Evolutionary conservation across 2,888 invertebrate species (phyloP).

Genomic region (Cyclophora albipunctata): DNA sequence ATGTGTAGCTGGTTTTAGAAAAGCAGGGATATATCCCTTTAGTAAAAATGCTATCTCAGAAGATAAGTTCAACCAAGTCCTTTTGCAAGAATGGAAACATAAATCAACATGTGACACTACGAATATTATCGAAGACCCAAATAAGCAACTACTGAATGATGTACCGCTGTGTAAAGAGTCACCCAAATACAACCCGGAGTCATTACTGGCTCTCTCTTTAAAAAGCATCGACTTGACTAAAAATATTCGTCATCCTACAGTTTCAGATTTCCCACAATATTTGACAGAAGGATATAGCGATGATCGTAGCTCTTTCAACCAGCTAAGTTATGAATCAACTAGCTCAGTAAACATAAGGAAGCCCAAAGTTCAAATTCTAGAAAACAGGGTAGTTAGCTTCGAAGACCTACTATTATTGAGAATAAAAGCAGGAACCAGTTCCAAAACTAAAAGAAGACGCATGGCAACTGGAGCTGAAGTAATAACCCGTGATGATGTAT

Average conservation of each 20-base stretch:
- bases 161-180: neutral
- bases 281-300: no score
- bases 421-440: constrained; percentile 11
- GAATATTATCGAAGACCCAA: constrained; percentile 1
- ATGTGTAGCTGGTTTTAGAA: constrained; percentile 14
- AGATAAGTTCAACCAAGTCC: constrained; percentile 7
- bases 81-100: constrained; percentile 11
- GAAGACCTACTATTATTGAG: constrained; percentile 9
- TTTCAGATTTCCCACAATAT: neutral
- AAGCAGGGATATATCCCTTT: constrained; percentile 20
- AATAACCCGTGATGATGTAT: constrained; percentile 7
- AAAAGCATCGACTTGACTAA: constrained; percentile 3
- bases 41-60: constrained; percentile 14
- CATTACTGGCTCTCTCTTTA: constrained; percentile 2
- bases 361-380: constrained; percentile 6
- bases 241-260: neutral
- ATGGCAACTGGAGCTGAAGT: constrained; percentile 7
- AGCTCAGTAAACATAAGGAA: neutral
- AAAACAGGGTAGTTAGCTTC: constrained; percentile 8
- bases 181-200: neutral
- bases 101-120: neutral
- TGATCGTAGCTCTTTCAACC: neutral
- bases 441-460: constrained; percentile 5
- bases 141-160: neutral
- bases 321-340: constrained; percentile 3